These are phyloP conservation scores for Eugnorisma glareosa DNA, from an alignment of 2,888 invertebrate genomes.

Conservation along the genomic window DNA sequence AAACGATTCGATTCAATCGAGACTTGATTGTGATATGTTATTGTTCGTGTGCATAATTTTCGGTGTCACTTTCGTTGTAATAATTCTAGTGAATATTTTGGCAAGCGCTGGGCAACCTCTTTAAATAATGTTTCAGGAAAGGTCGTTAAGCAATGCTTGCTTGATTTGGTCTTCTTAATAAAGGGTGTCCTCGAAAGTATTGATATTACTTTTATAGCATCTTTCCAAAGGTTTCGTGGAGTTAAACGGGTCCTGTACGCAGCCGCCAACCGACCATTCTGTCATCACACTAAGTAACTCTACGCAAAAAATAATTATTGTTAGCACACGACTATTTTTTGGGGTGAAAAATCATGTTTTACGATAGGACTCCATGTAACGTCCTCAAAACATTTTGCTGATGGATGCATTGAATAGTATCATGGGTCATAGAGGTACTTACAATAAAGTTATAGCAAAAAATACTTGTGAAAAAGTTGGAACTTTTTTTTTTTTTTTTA, in stretches of 20 bases:
- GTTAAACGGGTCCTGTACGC: background rate
- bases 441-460: too few relatives aligned
- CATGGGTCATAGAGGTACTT: too few relatives aligned
- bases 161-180: constrained; percentile 20
- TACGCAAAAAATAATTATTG: too few relatives aligned
- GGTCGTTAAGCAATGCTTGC: background rate
- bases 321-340: too few relatives aligned
- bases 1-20: constrained; percentile 76
- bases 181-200: background rate
- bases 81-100: constrained; percentile 55
- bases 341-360: too few relatives aligned
- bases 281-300: too few relatives aligned
- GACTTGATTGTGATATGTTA: constrained; percentile 69
- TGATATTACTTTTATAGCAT: background rate
- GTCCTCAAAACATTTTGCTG: too few relatives aligned
- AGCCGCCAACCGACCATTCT: too few relatives aligned
- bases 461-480: too few relatives aligned
- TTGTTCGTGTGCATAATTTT: constrained; percentile 72
- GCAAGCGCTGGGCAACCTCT: constrained; percentile 10
- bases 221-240: background rate
- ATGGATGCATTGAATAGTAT: too few relatives aligned
- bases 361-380: too few relatives aligned
- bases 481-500: too few relatives aligned
- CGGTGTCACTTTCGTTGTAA: constrained; percentile 63
- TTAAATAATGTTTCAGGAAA: constrained; percentile 39